Evolutionary conservation across 1,140 invertebrate genomes (phyloP), one percentile per base, ranked within the genome.

Genomic region (Trichonephila clavata): DNA sequence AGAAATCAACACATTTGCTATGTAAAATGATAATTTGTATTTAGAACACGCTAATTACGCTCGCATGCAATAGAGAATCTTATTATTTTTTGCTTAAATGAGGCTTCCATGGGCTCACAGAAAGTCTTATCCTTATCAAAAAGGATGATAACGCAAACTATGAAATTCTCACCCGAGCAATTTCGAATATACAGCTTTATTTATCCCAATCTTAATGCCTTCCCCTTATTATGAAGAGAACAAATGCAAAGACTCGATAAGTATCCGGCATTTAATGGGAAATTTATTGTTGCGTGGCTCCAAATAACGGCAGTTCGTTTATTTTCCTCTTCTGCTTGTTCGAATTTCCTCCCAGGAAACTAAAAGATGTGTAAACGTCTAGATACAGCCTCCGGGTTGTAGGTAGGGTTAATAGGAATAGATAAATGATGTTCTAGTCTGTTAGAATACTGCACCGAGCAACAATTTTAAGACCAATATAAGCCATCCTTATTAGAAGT

Each of bases 151-250:
- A 77, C 32, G 27, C 32, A 14, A 18, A 27, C 32, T 77, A 77
- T 39, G 27, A 77, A 39, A 16, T 77, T 77, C 27, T 10, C 32
- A 77, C 71, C 32, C 71, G 16, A 77, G 71, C 71, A 27, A 32
- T 16, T 77, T 39, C 8, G 71, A 27, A 16, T 63, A 6, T 32
- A 20, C 18, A 14, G 14, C 18, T 21, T 27, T 50, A 59, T n/a
- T 84, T 84, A 84, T 84, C 83, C 24, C 13, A 59, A 84, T 27
- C n/a, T 84, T 84, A 84, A 84, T 84, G 83, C 32, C 83, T 60
- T 84, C 83, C 83, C 57, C 21, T 27, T 50, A 60, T 84, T 60
- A 1, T 8, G 83, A 57, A 77, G 16, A 63, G 16, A 21, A 63
- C 32, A 32, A 39, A 77, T 18, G 71, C 27, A 20, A 77, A 77